Evolutionary conservation across 2,113 vertebrate genomes (phyloP).

Genomic region (Bujurquina vittata): DNA sequence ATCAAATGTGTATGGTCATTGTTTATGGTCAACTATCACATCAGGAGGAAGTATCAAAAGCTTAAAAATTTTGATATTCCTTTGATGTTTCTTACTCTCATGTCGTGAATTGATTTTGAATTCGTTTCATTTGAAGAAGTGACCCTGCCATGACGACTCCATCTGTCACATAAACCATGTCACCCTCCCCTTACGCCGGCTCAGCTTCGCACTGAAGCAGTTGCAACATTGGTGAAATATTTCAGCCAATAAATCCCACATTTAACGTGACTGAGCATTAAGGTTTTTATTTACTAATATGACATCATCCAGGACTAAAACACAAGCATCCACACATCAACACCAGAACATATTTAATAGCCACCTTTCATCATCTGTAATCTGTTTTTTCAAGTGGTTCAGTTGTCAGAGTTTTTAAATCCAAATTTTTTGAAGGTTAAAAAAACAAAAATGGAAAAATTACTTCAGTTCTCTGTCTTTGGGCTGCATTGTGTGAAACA

Average conservation of each 20-base stretch:
- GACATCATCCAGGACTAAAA: constrained; percentile 14
- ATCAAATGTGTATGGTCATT: constrained; percentile 49
- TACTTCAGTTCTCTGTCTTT: constrained; percentile 88
- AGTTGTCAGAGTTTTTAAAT: constrained; percentile 85
- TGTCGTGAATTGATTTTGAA: background rate
- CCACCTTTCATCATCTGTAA: constrained; percentile 73
- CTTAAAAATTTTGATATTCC: constrained; percentile 34
- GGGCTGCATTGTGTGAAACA: constrained; percentile 82
- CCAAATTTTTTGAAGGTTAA: constrained; percentile 58
- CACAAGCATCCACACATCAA: constrained; percentile 31
- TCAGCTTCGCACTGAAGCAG: constrained; percentile 57
- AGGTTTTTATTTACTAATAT: constrained; percentile 12
- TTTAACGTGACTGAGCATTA: constrained; percentile 1
- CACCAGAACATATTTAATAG: constrained; percentile 40
- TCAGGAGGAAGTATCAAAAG: constrained; percentile 58
- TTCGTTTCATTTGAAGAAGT: constrained; percentile 56
- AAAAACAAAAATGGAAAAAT: constrained; percentile 58
- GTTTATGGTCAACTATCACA: constrained; percentile 33
- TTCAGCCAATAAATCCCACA: constrained; percentile 18
- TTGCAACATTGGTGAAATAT: constrained; percentile 39
- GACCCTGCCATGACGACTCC: constrained; percentile 66
- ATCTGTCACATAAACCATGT: constrained; percentile 55
- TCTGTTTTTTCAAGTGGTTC: constrained; percentile 88
- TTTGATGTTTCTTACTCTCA: constrained; percentile 43
- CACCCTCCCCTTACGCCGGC: constrained; percentile 35